These are phyloP conservation scores for Daboia siamensis DNA, from an alignment of 2,113 vertebrate species.

Conservation along the genomic window DNA sequence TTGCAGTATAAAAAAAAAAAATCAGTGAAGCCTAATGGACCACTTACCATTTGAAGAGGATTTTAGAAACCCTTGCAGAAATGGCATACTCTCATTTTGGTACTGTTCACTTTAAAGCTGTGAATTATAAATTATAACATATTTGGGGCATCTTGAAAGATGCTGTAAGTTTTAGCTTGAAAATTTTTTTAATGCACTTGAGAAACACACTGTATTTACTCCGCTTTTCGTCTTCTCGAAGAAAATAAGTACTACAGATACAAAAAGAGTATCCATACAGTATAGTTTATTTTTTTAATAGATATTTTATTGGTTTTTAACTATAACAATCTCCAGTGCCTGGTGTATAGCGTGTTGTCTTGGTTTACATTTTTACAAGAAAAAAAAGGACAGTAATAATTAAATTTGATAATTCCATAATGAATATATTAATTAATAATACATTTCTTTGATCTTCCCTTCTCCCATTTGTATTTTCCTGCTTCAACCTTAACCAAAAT, in stretches of 20 bases:
- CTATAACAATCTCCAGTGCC: too few species aligned
- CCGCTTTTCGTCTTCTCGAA: neutral
- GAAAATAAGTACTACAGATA: neutral
- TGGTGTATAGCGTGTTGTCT: too few species aligned
- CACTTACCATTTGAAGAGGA: constrained; percentile 2
- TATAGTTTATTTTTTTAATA: neutral
- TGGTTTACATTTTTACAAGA: too few species aligned
- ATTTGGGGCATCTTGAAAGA: neutral
- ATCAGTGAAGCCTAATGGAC: neutral
- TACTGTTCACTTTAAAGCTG: neutral
- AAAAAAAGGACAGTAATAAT: too few species aligned
- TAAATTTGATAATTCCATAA: too few species aligned
- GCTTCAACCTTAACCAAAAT: too few species aligned
- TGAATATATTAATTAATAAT: too few species aligned
- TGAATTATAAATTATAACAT: neutral
- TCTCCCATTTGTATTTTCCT: too few species aligned
- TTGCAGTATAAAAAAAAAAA: constrained; percentile 34
- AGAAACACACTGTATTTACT: neutral
- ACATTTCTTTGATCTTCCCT: too few species aligned
- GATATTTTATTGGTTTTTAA: too few species aligned
- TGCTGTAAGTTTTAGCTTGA: neutral
- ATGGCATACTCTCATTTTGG: neutral
- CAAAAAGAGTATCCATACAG: neutral
- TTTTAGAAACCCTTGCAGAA: constrained; percentile 12
- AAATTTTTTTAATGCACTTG: neutral